Base-by-base conservation (phyloP, 1,140 invertebrate species). In the Dendroctonus valens region DNA sequence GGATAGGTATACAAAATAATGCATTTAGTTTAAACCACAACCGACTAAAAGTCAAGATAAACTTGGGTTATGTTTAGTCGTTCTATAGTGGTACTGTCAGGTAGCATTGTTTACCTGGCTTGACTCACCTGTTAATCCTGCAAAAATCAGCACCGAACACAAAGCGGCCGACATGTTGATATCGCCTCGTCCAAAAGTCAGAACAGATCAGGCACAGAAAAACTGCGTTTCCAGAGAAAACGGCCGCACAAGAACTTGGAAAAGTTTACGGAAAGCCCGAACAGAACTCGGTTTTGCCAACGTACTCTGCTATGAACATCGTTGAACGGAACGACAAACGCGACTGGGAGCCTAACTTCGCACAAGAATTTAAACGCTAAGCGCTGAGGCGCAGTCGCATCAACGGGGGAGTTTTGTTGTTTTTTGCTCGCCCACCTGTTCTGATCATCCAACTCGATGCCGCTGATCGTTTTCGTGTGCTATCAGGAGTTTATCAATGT, bases 101-200 rank as follows among this genome's bases (percentile, higher is more conserved):
- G 9, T 41, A 41, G 8, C 37, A 55, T 55, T 55, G 53, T 55
- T 55, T 55, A 55, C 53, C 38, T 55, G 7, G 37, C 7, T 41
- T 55, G 53, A 55, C 53, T 55, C 53, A 55, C 53, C 53, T 55
- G 53, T 11, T 9, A 46, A 46, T 46, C 8, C 12, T 1, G 12
- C 12, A 2, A 12, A 9, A 46, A 46, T 12, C 12, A 12, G 12
- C 8, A 46, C 42, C 42, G 26, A 26, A 26, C 26, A 46, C 42
- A 46, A 46, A 46, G 12, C 12, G 12, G 8, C 8, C 42, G 12
- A 12, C 12, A 11, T 46, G 8, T 46, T 9, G 12, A 12, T 46
- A 5, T 12, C 4, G 12, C 4, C 8, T 46, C 42, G 42, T 11
- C 8, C 42, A 12, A 46, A 1, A 46, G 42, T 46, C 42, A 12